Conservation (phyloP, 1,140 invertebrate species). For the Globodera rostochiensis region DNA sequence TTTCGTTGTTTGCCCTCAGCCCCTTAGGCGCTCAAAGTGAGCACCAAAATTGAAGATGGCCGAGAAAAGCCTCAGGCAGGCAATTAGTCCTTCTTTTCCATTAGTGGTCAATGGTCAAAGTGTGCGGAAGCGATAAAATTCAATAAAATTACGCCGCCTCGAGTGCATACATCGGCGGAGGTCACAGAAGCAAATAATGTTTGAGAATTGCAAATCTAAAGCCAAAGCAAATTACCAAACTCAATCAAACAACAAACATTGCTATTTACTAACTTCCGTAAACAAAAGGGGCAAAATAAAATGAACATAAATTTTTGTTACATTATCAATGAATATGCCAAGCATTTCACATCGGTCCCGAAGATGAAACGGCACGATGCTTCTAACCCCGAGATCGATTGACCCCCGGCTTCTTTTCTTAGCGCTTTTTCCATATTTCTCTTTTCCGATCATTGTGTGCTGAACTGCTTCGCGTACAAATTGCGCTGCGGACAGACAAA, state of each 20-base stretch:
- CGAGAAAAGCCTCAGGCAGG: background rate
- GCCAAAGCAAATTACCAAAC: background rate
- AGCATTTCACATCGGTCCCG: too few species aligned
- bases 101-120: background rate
- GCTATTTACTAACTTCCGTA: background rate
- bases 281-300: background rate
- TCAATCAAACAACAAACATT: background rate
- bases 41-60: background rate
- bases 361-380: too few species aligned
- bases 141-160: background rate
- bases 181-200: constrained; percentile 1
- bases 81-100: background rate
- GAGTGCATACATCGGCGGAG: background rate
- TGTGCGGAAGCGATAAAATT: background rate
- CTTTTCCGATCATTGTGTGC: too few species aligned
- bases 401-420: too few species aligned
- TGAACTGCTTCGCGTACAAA: too few species aligned
- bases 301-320: too few species aligned
- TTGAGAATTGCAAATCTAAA: background rate
- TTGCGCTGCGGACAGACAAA: too few species aligned
- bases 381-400: too few species aligned
- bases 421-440: too few species aligned
- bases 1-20: background rate
- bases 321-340: too few species aligned
- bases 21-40: background rate